Evolutionary conservation across 2,113 vertebrate genomes (phyloP).

Genomic region (Cyanistes caeruleus): DNA sequence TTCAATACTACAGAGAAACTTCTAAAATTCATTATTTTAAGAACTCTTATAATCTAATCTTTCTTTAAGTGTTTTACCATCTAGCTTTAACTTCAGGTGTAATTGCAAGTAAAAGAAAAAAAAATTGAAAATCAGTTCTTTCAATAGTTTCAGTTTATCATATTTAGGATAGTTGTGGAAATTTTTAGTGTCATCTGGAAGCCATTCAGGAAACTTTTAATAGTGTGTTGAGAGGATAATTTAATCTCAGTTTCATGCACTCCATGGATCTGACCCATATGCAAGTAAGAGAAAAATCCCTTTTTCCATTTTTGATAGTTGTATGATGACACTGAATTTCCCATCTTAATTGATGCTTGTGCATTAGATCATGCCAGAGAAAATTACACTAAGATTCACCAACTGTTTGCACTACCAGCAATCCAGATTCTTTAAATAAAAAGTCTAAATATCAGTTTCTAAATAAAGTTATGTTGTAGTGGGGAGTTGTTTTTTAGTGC

Average conservation of each 20-base stretch:
- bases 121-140: not conserved
- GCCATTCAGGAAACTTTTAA: conserved; percentile 45
- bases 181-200: conserved; percentile 36
- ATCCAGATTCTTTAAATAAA: not conserved
- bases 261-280: conserved; percentile 5
- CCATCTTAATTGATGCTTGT: not conserved
- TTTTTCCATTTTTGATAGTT: not conserved
- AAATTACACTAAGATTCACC: not conserved
- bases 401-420: not conserved
- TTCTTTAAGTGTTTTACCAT: not conserved
- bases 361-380: not conserved
- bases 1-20: not conserved
- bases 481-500: not conserved
- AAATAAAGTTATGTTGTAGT: not conserved
- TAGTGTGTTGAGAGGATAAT: conserved; percentile 41
- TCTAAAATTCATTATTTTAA: not conserved
- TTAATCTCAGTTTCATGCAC: conserved; percentile 18
- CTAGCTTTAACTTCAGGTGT: not conserved
- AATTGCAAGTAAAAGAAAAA: not conserved
- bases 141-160: not conserved
- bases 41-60: not conserved
- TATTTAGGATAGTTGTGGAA: conserved; percentile 1
- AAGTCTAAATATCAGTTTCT: not conserved
- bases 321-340: not conserved
- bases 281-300: conserved; percentile 36